phyloP scores from a whole-genome alignment of 2,113 vertebrate species.

The Riparia riparia region DNA sequence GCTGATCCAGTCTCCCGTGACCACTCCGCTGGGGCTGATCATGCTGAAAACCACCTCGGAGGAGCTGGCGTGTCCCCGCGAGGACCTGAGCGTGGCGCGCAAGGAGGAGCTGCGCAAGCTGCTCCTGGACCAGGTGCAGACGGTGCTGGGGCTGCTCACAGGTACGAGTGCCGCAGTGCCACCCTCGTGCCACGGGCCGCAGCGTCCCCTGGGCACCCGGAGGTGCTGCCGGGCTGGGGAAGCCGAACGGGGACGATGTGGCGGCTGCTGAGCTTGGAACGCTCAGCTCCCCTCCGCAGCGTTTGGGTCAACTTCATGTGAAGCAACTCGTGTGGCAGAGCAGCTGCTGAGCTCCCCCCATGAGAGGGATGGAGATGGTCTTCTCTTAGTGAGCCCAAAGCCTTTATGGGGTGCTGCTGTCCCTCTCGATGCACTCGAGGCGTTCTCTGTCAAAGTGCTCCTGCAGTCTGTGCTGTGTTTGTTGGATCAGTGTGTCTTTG shows the following conservation, averaged over 20 bases:
- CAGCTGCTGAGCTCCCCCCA: background rate
- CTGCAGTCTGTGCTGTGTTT: background rate
- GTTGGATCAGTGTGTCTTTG: background rate
- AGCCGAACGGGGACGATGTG: rapidly evolving
- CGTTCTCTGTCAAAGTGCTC: background rate
- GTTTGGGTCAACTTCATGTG: rapidly evolving
- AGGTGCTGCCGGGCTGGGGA: background rate
- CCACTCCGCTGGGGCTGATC: conserved; percentile 91
- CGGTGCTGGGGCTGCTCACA: conserved; percentile 91
- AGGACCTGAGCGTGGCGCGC: conserved; percentile 93
- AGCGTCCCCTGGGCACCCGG: rapidly evolving
- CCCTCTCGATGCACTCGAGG: background rate
- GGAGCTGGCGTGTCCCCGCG: conserved; percentile 94
- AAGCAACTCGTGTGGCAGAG: background rate
- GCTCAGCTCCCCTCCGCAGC: background rate
- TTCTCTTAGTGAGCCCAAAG: background rate
- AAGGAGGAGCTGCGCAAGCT: conserved; percentile 96
- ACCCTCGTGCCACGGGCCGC: rapidly evolving
- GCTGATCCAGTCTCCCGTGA: conserved; percentile 93
- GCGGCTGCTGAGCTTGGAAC: background rate
- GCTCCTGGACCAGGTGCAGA: conserved; percentile 94
- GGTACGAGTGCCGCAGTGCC: conserved; percentile 60
- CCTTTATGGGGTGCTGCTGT: background rate
- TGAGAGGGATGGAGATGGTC: background rate
- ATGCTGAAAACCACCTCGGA: conserved; percentile 98